Evolutionary conservation across 2,797 vertebrate genomes (phyloP).

Genomic region (Gymnopithys bicolor): DNA sequence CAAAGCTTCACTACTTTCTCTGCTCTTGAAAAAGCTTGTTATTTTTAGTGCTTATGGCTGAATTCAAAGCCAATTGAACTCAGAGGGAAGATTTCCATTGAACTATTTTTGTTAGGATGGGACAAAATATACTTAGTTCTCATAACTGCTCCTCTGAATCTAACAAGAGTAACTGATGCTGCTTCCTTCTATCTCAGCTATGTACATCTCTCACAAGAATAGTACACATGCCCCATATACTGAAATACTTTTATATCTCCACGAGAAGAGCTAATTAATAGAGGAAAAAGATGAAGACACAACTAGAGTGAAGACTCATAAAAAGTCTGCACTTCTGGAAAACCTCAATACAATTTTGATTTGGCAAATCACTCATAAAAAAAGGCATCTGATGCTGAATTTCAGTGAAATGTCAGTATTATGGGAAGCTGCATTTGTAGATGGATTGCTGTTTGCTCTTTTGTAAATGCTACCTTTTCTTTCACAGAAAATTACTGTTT

Average conservation of each 20-base stretch:
- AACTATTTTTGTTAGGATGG: constrained; percentile 42
- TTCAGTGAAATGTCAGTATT: constrained; percentile 23
- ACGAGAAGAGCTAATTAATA: neutral
- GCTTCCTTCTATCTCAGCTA: neutral
- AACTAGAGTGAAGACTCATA: neutral
- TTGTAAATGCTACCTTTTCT: neutral
- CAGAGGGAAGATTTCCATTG: constrained; percentile 32
- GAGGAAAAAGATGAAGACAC: neutral
- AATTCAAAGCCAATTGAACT: constrained; percentile 37
- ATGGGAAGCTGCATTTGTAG: neutral
- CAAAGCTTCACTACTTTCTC: constrained; percentile 28
- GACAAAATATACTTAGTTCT: constrained; percentile 20
- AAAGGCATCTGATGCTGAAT: constrained; percentile 15
- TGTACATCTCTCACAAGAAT: neutral
- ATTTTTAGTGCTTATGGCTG: constrained; percentile 50
- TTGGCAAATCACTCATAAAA: neutral
- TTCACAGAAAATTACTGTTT: neutral
- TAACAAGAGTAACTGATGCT: neutral
- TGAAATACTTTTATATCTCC: neutral
- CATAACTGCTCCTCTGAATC: neutral
- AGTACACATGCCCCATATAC: neutral
- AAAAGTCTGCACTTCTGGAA: neutral
- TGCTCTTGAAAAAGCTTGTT: constrained; percentile 42
- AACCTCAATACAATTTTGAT: constrained; percentile 23
- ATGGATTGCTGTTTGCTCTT: neutral